A percentile compares a stretch with the other conserved stretches of the same genome.
phyloP scores from a whole-genome alignment of 2,888 invertebrate species.

The Epirrhoe alternata region DNA sequence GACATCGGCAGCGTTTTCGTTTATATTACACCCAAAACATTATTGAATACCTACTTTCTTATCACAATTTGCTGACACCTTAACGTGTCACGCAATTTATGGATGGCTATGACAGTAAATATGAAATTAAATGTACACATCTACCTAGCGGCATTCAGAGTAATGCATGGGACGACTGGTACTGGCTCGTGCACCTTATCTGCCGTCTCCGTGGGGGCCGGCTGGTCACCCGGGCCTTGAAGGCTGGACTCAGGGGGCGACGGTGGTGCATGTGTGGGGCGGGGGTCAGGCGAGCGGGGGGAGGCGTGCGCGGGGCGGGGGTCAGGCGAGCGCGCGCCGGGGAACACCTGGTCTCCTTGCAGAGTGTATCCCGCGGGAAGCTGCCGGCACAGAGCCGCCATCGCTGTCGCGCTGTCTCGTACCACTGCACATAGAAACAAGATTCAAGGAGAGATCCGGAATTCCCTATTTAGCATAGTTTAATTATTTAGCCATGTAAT shows the following conservation, averaged over 20 bases:
- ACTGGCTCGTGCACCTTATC: neutral
- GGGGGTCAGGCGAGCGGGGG: slow-evolving; percentile 20
- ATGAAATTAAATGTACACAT: too few species aligned
- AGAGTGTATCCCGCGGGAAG: slow-evolving; percentile 47
- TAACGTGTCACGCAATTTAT: too few species aligned
- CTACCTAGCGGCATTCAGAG: slow-evolving; percentile 1
- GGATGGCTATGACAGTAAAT: too few species aligned
- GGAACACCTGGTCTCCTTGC: slow-evolving; percentile 60
- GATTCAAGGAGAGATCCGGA: neutral
- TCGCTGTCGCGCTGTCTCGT: slow-evolving; percentile 72
- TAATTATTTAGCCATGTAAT: too few species aligned
- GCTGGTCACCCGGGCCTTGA: neutral
- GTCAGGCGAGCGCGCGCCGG: slow-evolving; percentile 53
- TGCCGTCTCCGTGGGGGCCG: neutral
- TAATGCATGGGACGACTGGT: neutral
- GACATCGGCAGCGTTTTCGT: neutral
- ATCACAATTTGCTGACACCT: too few species aligned
- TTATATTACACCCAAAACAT: too few species aligned
- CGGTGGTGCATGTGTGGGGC: slow-evolving; percentile 4
- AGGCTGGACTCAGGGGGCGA: too few species aligned
- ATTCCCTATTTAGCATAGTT: too few species aligned
- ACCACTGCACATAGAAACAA: slow-evolving; percentile 57
- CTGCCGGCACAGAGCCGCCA: slow-evolving; percentile 71
- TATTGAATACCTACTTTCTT: too few species aligned
- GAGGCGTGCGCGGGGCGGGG: slow-evolving; percentile 51